These are phyloP conservation scores for Dendroctonus valens DNA, from an alignment of 1,140 invertebrate species.

Conservation along the genomic window DNA sequence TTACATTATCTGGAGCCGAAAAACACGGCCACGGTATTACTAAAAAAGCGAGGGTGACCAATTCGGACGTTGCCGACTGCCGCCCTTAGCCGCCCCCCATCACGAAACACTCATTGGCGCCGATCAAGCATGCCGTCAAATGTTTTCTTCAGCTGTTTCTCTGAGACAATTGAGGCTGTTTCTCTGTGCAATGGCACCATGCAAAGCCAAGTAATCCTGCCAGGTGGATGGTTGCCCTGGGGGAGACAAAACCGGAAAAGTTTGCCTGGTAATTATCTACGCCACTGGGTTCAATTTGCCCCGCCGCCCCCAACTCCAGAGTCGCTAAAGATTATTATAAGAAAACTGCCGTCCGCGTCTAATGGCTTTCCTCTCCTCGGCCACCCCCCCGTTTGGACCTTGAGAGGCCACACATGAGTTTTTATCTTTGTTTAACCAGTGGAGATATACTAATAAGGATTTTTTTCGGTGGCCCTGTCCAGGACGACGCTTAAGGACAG, in stretches of 20 bases:
- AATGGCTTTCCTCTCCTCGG: constrained; percentile 26
- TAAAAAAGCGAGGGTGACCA: constrained; percentile 40
- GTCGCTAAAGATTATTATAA: constrained; percentile 32
- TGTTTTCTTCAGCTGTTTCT: too few relatives aligned
- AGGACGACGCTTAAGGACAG: not conserved
- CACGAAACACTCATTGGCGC: too few relatives aligned
- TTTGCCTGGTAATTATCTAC: constrained; percentile 4
- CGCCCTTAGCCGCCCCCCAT: too few relatives aligned
- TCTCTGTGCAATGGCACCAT: too few relatives aligned
- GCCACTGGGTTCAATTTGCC: constrained; percentile 14
- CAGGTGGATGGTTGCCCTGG: too few relatives aligned
- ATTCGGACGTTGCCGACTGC: constrained; percentile 9
- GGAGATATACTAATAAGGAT: constrained; percentile 17
- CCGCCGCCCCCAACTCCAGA: not conserved
- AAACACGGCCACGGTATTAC: constrained; percentile 43
- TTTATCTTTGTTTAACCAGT: constrained; percentile 28
- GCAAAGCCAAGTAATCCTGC: too few relatives aligned
- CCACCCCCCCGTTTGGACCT: not conserved
- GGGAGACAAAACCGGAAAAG: too few relatives aligned
- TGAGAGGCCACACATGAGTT: constrained; percentile 5
- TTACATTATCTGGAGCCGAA: constrained; percentile 45
- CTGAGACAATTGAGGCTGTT: too few relatives aligned
- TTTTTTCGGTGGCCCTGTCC: not conserved
- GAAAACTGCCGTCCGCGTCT: constrained; percentile 28
- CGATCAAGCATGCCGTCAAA: too few relatives aligned